Evolutionary conservation across 2,113 vertebrate species (phyloP).

Genomic region (Melozone crissalis): DNA sequence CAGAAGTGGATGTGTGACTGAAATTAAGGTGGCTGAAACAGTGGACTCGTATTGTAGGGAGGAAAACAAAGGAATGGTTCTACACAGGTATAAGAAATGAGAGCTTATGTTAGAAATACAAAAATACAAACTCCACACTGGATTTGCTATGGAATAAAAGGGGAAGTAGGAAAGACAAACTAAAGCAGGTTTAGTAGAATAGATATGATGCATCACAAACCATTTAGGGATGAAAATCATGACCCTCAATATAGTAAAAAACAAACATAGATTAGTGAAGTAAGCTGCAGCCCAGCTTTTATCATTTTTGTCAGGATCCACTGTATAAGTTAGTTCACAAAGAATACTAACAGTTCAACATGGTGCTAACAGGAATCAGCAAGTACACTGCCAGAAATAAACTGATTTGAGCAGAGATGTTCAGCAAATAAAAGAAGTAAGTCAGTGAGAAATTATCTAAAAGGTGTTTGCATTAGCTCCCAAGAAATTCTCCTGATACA

Average conservation of each 20-base stretch:
- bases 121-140: neutral
- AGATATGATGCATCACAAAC: neutral
- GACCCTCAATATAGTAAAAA: neutral
- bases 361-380: neutral
- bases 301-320: neutral
- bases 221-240: neutral
- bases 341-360: neutral
- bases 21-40: neutral
- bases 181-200: neutral
- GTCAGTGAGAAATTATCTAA: neutral
- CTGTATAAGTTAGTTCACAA: neutral
- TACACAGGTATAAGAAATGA: neutral
- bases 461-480: neutral
- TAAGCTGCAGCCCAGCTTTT: neutral
- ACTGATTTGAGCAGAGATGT: neutral
- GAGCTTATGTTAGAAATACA: neutral
- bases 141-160: neutral
- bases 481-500: neutral
- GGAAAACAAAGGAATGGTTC: neutral
- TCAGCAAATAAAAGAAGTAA: neutral
- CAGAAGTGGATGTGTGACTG: neutral
- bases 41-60: neutral
- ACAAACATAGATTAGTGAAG: neutral
- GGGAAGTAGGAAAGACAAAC: neutral
- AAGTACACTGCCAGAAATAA: neutral